Evolutionary conservation across 2,113 vertebrate species (phyloP), one percentile per base, ranked within the genome.

Genomic region (Phaethon lepturus): DNA sequence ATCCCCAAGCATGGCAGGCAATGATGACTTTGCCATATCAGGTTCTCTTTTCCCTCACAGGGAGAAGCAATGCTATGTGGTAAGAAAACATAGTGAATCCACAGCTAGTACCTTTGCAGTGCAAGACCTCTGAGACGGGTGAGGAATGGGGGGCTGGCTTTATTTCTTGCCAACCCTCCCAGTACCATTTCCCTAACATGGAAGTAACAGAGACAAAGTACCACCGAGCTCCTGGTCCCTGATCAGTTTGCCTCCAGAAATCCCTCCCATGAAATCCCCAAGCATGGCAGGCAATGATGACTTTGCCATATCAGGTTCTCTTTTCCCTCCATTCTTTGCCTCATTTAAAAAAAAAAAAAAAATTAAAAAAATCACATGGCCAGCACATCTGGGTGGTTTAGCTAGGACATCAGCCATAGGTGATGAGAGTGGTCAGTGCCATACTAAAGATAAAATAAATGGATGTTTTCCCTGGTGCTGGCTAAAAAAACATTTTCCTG

Each of bases 131-230:
- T 49, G 60, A 68, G 11, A 25, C 1, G 3, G n/a, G 22, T 73
- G 75, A 90, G 29, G 49, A 38, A 9, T 13, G 28, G 0, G 7
- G 5, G 12, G 2, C 22, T 73, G 66, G 25, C 0, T 0, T 35
- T 83, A 14, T 50, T 91, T 72, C 45, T 64, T 4, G 2, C 22
- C 33, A 71, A 5, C 6, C 3, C 47, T 86, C 28, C 49, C 29
- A 17, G 1, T 83, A 58, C 38, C n/a, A 11, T 52, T 28, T 16
- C 6, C 24, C 23, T 66, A 50, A n/a, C 7, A 14, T 47, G 58
- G 42, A 91, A 62, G 19, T 50, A 66, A 69, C 29, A 69, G 33
- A 90, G 59, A 78, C 23, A 59, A 95, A 93, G 15, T 59, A 52
- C 14, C 28, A 38, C 58, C 3, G 6, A 55, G 20, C 29, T 40